Base-by-base conservation (phyloP, 64 coral and sea anemone genomes). In the Pocillopora damicornis region DNA sequence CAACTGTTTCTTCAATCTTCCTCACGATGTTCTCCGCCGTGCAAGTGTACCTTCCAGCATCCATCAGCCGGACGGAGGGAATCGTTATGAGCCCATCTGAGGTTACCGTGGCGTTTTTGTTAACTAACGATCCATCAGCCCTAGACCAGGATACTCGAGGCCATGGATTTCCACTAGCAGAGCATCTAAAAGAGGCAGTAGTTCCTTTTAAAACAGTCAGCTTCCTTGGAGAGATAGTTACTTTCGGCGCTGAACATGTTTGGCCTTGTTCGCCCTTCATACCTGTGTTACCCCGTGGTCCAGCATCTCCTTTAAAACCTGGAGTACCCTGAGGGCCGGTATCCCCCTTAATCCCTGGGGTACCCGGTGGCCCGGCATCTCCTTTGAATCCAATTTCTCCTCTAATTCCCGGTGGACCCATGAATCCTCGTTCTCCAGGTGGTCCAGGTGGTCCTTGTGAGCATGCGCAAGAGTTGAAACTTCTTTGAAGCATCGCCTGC, bases 371-470 rank as follows among this genome's bases (percentile, higher is more conserved):
- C 5, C 68, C 68, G 17, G 68, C 45, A 57, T 78, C 76, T 6
- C 76, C 76, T 59, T 78, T 78, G 8, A 56, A 18, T 17, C 76
- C 76, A 26, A 20, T 59, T 15, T 42, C 14, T 78, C 76, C 76
- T 59, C 18, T 78, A 20, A 59, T 42, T 78, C 76, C 76, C 42
- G 37, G 76, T 59, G 76, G 76, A 15, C 76, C 76, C 37, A 78
- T 78, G 45, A 59, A 26, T 78, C 76, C 76, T 78, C 35, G 37
- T 36, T 42, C 18, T 56, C 76, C 76, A 1, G 36, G 76, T 13
- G 18, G 76, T 42, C 76, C 76, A 18, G 35, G 20, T 18, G 15
- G 10, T 78, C 76, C 76, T 78, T 42, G 20, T 78, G 17, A 22
- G 20, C 76, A 51, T 51, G 42, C 42, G 42, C 42, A 51, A 51